These are phyloP conservation scores for Parnassius apollo DNA, from an alignment of 2,888 invertebrate genomes.

Conservation along the genomic window DNA sequence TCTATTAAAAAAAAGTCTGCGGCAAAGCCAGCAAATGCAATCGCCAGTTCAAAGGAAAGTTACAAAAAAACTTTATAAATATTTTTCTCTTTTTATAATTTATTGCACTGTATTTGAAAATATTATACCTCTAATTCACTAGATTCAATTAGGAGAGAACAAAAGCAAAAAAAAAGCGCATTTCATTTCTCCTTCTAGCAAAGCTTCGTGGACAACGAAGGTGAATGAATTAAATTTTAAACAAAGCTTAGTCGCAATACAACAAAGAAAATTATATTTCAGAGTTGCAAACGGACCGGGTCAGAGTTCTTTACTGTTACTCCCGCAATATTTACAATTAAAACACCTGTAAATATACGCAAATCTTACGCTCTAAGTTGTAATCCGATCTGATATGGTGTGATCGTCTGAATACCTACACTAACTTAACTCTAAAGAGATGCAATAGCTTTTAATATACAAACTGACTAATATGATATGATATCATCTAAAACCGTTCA, in stretches of 20 bases:
- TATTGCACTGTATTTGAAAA: too few relatives aligned
- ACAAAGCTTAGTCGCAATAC: slow-evolving; percentile 18
- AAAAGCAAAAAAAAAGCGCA: neutral
- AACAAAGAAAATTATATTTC: slow-evolving; percentile 21
- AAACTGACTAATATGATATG: neutral
- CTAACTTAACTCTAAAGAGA: neutral
- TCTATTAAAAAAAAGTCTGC: too few relatives aligned
- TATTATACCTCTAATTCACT: too few relatives aligned
- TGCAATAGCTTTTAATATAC: slow-evolving; percentile 2
- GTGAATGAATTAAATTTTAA: slow-evolving; percentile 20
- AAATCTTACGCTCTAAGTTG: slow-evolving; percentile 18
- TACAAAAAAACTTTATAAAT: too few relatives aligned
- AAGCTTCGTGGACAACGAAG: slow-evolving; percentile 19
- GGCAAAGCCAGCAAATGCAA: too few relatives aligned
- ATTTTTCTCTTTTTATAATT: too few relatives aligned
- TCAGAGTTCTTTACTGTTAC: slow-evolving; percentile 21
- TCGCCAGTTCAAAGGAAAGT: too few relatives aligned
- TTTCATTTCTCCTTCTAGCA: slow-evolving; percentile 17
- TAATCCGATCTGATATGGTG: neutral
- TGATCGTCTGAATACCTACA: slow-evolving; percentile 17
- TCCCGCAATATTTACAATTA: slow-evolving; percentile 10
- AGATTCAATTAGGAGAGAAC: too few relatives aligned
- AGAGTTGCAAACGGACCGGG: slow-evolving; percentile 7
- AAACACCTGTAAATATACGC: slow-evolving; percentile 20
- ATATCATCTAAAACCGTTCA: too few relatives aligned